Conservation (phyloP, 2,113 vertebrate genomes). For the Meriones unguiculatus region DNA sequence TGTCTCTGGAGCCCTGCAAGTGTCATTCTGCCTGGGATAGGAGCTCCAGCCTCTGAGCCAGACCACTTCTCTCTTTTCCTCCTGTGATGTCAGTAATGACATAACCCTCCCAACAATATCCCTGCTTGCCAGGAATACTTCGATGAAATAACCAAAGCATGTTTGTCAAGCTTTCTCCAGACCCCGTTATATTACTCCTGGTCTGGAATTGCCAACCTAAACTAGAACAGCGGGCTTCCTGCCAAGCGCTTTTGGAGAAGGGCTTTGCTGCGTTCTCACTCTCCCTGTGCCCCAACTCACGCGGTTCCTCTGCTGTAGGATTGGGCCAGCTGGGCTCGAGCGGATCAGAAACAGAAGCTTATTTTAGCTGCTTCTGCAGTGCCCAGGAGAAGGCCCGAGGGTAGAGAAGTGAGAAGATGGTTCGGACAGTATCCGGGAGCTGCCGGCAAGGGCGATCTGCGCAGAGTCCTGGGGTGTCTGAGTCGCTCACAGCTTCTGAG, state of each 20-base stretch:
- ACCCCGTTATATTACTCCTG: constrained; percentile 12
- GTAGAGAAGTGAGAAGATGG: background rate
- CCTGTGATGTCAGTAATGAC: background rate
- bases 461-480: background rate
- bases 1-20: background rate
- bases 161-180: constrained; percentile 35
- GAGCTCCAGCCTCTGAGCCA: background rate
- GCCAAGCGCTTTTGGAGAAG: constrained; percentile 40
- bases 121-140: constrained; percentile 17
- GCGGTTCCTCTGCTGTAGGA: background rate
- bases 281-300: background rate
- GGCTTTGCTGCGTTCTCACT: background rate
- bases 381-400: background rate
- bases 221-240: constrained; percentile 20
- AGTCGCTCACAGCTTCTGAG: constrained; percentile 7
- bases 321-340: background rate
- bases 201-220: constrained; percentile 62
- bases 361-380: constrained; percentile 31
- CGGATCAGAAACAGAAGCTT: background rate
- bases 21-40: background rate
- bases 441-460: background rate
- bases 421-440: background rate
- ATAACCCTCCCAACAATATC: background rate
- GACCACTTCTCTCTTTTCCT: background rate
- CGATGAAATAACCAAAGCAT: constrained; percentile 28